Percentiles rank a stretch among this genome's conserved stretches.
Conservation (phyloP, 2,888 invertebrate genomes). For the Ochropleura leucogaster region DNA sequence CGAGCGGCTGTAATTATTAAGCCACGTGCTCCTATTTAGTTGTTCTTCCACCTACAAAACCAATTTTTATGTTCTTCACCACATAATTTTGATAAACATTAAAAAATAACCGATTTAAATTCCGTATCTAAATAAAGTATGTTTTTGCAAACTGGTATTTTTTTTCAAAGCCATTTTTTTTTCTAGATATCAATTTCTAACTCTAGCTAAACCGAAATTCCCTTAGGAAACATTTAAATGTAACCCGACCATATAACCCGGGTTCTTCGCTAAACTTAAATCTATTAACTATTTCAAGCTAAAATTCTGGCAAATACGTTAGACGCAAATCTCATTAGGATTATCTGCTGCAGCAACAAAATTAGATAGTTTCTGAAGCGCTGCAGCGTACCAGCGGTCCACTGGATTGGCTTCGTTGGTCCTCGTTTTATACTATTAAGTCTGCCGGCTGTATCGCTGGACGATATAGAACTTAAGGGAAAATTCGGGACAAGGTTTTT, state of each 20-base stretch:
- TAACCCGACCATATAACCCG: slow-evolving; percentile 15
- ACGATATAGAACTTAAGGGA: not conserved
- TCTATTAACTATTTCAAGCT: slow-evolving; percentile 41
- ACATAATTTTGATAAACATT: too few species aligned
- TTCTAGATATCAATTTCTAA: not conserved
- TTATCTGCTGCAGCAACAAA: slow-evolving; percentile 43
- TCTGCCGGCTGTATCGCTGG: slow-evolving; percentile 16
- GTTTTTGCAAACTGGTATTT: too few species aligned
- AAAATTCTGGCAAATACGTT: slow-evolving; percentile 41
- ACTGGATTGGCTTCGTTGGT: slow-evolving; percentile 11
- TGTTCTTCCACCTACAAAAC: too few species aligned
- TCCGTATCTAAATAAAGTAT: too few species aligned
- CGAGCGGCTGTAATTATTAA: too few species aligned
- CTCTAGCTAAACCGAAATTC: not conserved
- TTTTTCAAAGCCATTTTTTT: too few species aligned
- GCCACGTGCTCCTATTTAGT: too few species aligned
- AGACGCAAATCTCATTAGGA: slow-evolving; percentile 59
- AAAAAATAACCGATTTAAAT: too few species aligned
- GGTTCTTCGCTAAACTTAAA: slow-evolving; percentile 34
- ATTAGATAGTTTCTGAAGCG: slow-evolving; percentile 32
- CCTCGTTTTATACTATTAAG: slow-evolving; percentile 38
- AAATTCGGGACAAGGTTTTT: not conserved
- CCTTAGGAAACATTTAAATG: not conserved
- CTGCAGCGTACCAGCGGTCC: not conserved
- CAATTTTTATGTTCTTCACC: too few species aligned